These are phyloP conservation scores for Stegostoma tigrinum DNA, from an alignment of 2,113 vertebrate genomes.

Conservation along the genomic window DNA sequence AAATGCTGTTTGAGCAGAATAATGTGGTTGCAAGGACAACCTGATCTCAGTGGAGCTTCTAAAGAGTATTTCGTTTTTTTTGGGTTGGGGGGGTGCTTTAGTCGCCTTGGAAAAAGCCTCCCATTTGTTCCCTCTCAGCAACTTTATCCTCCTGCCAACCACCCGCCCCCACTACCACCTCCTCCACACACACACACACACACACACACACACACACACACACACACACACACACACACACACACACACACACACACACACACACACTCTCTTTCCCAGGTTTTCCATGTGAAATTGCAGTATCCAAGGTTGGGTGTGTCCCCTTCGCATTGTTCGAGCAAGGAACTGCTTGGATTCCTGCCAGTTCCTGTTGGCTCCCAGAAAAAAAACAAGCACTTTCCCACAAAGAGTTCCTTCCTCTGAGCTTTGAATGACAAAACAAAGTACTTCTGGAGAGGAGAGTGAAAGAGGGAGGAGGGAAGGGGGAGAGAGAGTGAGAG, in stretches of 20 bases:
- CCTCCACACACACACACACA: no score
- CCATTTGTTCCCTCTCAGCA: not conserved
- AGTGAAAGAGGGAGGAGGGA: no score
- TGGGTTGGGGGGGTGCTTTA: not conserved
- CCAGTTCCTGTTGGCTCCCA: slow-evolving; percentile 30
- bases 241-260: no score
- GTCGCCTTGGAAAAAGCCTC: not conserved
- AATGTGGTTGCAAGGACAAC: not conserved
- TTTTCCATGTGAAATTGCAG: slow-evolving; percentile 32
- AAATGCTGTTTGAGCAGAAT: not conserved
- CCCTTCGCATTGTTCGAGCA: slow-evolving; percentile 22
- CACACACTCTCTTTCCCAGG: not conserved
- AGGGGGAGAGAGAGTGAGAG: no score
- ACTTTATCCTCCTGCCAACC: not conserved
- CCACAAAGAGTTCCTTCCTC: slow-evolving; percentile 32
- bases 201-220: no score
- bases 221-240: no score
- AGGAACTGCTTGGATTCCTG: slow-evolving; percentile 27
- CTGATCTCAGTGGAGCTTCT: not conserved
- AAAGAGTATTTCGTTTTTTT: not conserved
- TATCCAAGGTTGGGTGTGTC: slow-evolving; percentile 11
- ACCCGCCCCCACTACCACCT: not conserved
- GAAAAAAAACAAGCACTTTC: slow-evolving; percentile 31
- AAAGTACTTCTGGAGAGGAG: not conserved
- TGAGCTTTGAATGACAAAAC: slow-evolving; percentile 10